Evolutionary conservation across 2,113 vertebrate genomes (phyloP).

Genomic region (Okapia johnstoni): DNA sequence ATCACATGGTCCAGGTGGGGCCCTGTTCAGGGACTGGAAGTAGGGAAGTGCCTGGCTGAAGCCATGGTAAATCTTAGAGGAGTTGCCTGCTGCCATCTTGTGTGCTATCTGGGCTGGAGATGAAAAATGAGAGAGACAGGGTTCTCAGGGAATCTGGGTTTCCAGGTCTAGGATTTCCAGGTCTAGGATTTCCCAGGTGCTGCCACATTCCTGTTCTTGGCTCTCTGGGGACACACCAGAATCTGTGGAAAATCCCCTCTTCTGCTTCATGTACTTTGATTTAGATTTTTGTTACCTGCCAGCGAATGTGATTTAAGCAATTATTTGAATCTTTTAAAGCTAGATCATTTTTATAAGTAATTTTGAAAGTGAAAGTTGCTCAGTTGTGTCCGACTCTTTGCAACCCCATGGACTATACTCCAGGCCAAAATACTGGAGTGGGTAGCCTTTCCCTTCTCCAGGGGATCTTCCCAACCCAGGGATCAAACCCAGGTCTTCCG

Average conservation of each 20-base stretch:
- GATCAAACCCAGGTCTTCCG: background rate
- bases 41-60: background rate
- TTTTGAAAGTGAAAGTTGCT: background rate
- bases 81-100: background rate
- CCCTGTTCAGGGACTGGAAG: background rate
- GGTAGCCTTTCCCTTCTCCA: background rate
- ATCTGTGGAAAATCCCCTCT: background rate
- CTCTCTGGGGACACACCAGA: background rate
- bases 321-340: background rate
- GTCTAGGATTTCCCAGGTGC: background rate
- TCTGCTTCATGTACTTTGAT: background rate
- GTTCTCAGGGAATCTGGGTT: background rate
- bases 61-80: background rate
- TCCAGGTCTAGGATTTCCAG: background rate
- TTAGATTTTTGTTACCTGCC: background rate
- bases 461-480: background rate
- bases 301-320: background rate
- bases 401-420: background rate
- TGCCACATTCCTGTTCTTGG: background rate
- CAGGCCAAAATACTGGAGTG: background rate
- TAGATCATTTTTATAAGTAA: background rate
- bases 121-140: background rate
- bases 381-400: background rate
- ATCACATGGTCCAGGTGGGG: background rate
- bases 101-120: background rate